Conservation (phyloP, 2,888 invertebrate species). For the Chloroclysta siterata region DNA sequence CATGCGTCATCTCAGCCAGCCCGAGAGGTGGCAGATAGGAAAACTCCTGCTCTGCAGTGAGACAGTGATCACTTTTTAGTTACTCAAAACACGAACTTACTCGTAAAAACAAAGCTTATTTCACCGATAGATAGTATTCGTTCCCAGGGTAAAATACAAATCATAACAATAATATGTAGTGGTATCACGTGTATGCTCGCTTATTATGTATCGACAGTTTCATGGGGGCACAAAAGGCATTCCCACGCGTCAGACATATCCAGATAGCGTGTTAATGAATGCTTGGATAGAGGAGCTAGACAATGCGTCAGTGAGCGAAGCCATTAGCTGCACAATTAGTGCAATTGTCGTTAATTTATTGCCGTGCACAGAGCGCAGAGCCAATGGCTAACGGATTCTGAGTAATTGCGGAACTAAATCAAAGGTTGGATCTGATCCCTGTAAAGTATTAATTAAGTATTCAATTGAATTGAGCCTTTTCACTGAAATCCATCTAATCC, state of each 20-base stretch:
- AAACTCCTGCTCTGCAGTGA: too few species aligned
- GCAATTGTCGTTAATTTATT: conserved; percentile 83
- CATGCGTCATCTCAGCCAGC: too few species aligned
- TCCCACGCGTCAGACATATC: conserved; percentile 70
- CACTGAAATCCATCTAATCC: not conserved
- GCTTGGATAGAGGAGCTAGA: conserved; percentile 68
- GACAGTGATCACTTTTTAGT: too few species aligned
- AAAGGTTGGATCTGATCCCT: conserved; percentile 37
- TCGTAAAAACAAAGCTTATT: too few species aligned
- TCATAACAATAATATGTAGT: conserved; percentile 5
- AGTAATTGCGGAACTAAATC: conserved; percentile 41
- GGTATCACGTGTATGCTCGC: conserved; percentile 9
- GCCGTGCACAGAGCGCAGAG: conserved; percentile 58
- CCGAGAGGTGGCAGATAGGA: too few species aligned
- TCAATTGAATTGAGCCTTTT: not conserved
- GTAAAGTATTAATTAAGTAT: conserved; percentile 20
- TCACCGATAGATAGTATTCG: not conserved
- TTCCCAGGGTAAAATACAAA: conserved; percentile 6
- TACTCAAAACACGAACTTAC: too few species aligned
- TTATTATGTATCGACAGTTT: conserved; percentile 11
- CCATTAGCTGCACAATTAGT: conserved; percentile 82
- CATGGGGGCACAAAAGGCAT: conserved; percentile 53
- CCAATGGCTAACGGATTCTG: conserved; percentile 38
- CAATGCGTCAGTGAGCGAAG: conserved; percentile 72
- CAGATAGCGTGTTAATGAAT: conserved; percentile 66